phyloP scores from a whole-genome alignment of 2,888 invertebrate genomes.

The Agonopterix alstromeriana region DNA sequence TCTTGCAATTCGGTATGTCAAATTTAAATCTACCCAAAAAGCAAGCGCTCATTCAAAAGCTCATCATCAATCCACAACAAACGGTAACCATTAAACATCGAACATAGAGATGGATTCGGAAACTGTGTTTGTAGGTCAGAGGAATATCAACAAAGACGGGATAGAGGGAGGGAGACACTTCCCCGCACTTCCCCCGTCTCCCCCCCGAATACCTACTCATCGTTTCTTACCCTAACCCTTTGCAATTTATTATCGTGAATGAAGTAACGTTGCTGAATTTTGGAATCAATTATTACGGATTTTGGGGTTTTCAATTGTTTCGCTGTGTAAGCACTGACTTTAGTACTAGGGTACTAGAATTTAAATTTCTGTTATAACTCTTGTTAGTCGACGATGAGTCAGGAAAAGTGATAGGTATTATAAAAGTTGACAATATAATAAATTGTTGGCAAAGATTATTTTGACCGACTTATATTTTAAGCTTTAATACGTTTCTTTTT shows the following conservation, averaged over 20 bases:
- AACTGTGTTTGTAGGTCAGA: slow-evolving; percentile 70
- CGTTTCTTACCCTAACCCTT: slow-evolving; percentile 17
- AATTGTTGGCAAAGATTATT: too few relatives aligned
- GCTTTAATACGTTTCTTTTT: too few relatives aligned
- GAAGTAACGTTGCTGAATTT: slow-evolving; percentile 2
- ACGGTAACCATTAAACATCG: background rate
- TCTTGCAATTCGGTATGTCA: background rate
- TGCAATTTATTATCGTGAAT: slow-evolving; percentile 6
- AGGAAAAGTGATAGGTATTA: too few relatives aligned
- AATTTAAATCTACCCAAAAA: background rate
- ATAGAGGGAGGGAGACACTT: slow-evolving; percentile 25
- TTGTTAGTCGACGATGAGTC: too few relatives aligned
- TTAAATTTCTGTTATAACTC: too few relatives aligned
- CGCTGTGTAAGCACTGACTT: background rate
- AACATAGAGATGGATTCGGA: slow-evolving; percentile 18
- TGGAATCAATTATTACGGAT: background rate
- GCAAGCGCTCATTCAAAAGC: background rate
- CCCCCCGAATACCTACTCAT: slow-evolving; percentile 20
- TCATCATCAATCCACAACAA: background rate
- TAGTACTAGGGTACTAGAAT: too few relatives aligned
- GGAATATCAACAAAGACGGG: slow-evolving; percentile 51
- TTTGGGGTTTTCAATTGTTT: background rate
- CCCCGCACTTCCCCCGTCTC: slow-evolving; percentile 7
- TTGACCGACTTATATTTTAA: too few relatives aligned
- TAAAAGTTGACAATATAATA: too few relatives aligned